A percentile compares a stretch with the other conserved stretches of the same genome.
phyloP scores from a whole-genome alignment of 2,113 vertebrate species.

The Leptosomus discolor region DNA sequence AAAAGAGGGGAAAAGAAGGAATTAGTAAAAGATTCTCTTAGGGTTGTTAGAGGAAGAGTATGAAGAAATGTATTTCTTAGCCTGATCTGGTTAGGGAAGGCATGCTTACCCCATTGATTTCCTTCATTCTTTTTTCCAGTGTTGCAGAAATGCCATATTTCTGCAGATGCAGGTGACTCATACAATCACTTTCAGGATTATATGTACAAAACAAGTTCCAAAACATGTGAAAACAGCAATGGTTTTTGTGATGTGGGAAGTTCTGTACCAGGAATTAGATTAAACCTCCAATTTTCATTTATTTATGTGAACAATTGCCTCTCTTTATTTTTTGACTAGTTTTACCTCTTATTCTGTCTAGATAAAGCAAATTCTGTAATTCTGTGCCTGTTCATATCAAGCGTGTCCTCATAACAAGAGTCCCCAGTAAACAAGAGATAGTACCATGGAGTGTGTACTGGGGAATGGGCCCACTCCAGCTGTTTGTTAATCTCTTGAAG shows the following conservation, averaged over 20 bases:
- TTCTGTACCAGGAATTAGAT: not conserved
- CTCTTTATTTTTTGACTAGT: rapidly evolving
- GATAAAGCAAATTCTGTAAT: not conserved
- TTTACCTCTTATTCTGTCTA: not conserved
- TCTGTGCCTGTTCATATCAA: not conserved
- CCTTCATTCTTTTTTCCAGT: not conserved
- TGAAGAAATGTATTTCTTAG: not conserved
- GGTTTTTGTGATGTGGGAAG: not conserved
- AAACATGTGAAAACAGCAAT: not conserved
- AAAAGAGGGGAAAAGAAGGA: rapidly evolving
- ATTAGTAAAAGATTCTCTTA: not conserved
- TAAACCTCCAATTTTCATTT: not conserved
- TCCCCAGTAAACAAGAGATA: not conserved
- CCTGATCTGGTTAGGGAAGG: rapidly evolving
- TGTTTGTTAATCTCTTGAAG: not conserved
- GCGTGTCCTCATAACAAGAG: not conserved
- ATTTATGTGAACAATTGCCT: not conserved
- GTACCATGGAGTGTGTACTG: too few species aligned
- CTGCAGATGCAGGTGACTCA: not conserved
- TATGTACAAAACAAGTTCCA: not conserved
- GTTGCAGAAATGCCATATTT: not conserved
- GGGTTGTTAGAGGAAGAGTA: rapidly evolving
- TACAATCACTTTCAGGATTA: not conserved
- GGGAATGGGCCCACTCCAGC: not conserved
- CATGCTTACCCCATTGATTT: not conserved